Conservation (phyloP, 2,797 vertebrate species). For the Pseudochaenichthys georgianus region DNA sequence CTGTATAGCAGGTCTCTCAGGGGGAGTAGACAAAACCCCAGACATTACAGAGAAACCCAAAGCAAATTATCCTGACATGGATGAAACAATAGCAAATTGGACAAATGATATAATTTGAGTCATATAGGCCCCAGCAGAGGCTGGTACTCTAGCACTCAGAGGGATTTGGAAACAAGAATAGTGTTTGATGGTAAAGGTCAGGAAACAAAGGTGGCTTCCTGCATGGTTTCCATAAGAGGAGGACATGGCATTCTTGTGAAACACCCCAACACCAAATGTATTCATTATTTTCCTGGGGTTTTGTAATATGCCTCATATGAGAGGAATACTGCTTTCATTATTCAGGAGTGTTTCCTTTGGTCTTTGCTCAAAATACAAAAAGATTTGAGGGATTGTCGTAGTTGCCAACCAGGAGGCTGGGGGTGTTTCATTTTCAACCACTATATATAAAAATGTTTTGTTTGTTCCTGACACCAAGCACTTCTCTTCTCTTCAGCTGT, state of each 20-base stretch:
- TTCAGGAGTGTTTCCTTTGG: constrained; percentile 70
- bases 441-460: constrained; percentile 87
- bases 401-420: constrained; percentile 63
- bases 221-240: constrained; percentile 60
- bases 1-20: constrained; percentile 80
- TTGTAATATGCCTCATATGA: constrained; percentile 72
- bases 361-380: constrained; percentile 68
- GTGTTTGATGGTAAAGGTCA: constrained; percentile 87
- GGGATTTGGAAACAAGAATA: constrained; percentile 88
- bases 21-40: constrained; percentile 83
- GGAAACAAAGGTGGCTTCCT: constrained; percentile 75
- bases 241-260: constrained; percentile 63
- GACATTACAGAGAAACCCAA: constrained; percentile 87
- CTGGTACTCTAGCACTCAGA: constrained; percentile 74
- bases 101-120: constrained; percentile 91
- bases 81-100: constrained; percentile 91
- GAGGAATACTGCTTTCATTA: constrained; percentile 64
- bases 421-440: constrained; percentile 60
- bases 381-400: constrained; percentile 77
- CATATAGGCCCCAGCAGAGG: constrained; percentile 85
- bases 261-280: constrained; percentile 70
- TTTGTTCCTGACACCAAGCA: constrained; percentile 86
- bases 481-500: constrained; percentile 75
- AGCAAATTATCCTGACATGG: constrained; percentile 90
- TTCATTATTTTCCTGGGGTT: constrained; percentile 83